Conservation (phyloP, 2,113 vertebrate species). For the Zosterops japonicus region DNA sequence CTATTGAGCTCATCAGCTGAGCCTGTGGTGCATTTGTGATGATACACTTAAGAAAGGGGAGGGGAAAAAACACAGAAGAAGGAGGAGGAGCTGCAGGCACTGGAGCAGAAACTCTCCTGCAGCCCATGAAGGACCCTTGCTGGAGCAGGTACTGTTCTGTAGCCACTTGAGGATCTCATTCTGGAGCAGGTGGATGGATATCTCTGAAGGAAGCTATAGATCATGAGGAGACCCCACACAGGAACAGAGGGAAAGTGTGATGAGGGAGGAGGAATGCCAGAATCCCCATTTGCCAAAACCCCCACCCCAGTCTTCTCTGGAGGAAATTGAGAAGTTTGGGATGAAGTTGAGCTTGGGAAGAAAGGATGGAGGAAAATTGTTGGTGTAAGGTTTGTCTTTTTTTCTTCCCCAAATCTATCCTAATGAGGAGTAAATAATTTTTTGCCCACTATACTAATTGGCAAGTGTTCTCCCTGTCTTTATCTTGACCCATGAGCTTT, state of each 20-base stretch:
- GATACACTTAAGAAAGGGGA: not conserved
- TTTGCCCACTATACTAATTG: not conserved
- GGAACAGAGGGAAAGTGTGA: not conserved
- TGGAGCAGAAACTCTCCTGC: not conserved
- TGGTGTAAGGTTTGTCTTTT: not conserved
- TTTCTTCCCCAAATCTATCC: not conserved
- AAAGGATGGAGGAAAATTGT: not conserved
- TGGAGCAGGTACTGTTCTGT: not conserved
- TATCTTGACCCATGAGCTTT: not conserved
- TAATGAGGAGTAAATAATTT: not conserved
- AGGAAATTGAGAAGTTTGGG: not conserved
- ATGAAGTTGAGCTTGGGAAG: not conserved
- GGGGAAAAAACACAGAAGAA: too few relatives aligned
- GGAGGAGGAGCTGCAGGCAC: not conserved
- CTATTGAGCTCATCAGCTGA: not conserved
- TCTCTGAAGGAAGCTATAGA: not conserved
- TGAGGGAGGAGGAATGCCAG: not conserved
- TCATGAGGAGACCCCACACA: fast-evolving
- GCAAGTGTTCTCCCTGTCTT: not conserved
- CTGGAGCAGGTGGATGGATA: not conserved
- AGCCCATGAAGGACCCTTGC: not conserved
- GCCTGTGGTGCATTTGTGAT: too few relatives aligned
- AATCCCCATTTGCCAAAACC: fast-evolving
- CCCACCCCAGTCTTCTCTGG: fast-evolving
- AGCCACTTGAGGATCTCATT: not conserved